phyloP scores from a whole-genome alignment of 2,888 invertebrate species.

The Heliconius hortense region DNA sequence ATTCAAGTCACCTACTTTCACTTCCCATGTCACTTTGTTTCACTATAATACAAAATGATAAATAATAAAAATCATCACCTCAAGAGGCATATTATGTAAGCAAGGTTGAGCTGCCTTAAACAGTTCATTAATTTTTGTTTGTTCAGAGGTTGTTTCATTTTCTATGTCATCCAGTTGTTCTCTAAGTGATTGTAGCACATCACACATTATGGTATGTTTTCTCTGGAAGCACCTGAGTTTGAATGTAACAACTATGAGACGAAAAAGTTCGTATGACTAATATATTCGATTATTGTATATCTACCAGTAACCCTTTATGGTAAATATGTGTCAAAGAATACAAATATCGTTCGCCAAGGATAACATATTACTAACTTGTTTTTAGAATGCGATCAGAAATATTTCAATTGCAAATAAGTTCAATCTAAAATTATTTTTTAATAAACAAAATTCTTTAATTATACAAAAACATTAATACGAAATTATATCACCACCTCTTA shows the following conservation, averaged over 20 bases:
- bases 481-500: not conserved
- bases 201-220: constrained; percentile 58
- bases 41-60: not conserved
- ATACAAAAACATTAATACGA: not conserved
- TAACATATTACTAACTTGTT: constrained; percentile 13
- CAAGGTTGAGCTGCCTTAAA: constrained; percentile 53
- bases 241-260: constrained; percentile 12
- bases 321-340: constrained; percentile 35
- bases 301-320: constrained; percentile 44
- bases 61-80: constrained; percentile 56
- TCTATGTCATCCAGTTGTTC: constrained; percentile 58
- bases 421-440: not conserved
- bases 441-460: not conserved
- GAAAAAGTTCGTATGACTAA: constrained; percentile 36
- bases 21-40: no score
- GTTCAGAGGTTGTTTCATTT: constrained; percentile 46
- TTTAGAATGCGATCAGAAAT: not conserved
- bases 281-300: constrained; percentile 17
- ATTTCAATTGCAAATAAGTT: not conserved
- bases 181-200: constrained; percentile 55
- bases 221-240: constrained; percentile 16
- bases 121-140: constrained; percentile 44
- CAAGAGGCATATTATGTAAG: constrained; percentile 69
- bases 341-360: constrained; percentile 43
- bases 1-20: no score